A percentile compares a stretch with the other conserved stretches of the same genome.
Conservation (phyloP, 2,888 invertebrate genomes). For the Tipula confusa region DNA sequence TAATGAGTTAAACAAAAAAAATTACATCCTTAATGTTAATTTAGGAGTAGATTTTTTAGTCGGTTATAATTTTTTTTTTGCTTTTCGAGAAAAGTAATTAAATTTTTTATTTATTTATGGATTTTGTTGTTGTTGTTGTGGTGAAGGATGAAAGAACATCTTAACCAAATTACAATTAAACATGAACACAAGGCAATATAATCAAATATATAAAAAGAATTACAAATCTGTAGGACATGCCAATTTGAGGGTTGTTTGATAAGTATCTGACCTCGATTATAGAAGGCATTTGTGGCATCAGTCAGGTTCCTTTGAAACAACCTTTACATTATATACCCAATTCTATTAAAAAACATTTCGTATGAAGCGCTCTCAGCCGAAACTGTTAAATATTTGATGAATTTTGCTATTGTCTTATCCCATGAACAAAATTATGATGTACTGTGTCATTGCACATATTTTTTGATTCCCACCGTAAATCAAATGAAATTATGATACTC, state of each 20-base stretch:
- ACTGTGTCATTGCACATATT: not conserved
- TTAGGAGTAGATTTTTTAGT: constrained; percentile 15
- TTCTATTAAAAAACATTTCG: not conserved
- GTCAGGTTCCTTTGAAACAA: too few species aligned
- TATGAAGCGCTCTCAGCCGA: not conserved
- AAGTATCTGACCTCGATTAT: too few species aligned
- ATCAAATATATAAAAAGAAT: too few species aligned
- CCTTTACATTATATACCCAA: too few species aligned
- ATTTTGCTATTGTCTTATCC: not conserved
- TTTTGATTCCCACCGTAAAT: not conserved
- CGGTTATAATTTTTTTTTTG: not conserved
- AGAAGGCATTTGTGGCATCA: too few species aligned
- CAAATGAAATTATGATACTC: not conserved
- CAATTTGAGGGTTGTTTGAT: too few species aligned
- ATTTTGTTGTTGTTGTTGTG: not conserved
- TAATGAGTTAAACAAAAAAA: constrained; percentile 27
- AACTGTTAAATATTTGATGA: not conserved
- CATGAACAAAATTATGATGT: not conserved
- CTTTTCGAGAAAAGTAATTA: not conserved
- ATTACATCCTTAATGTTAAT: constrained; percentile 20
- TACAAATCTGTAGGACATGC: too few species aligned
- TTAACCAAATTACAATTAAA: not conserved
- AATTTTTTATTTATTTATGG: not conserved
- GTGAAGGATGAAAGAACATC: not conserved
- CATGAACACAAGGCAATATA: too few species aligned